Conservation (phyloP, 2,888 invertebrate genomes). For the Tholera decimalis region DNA sequence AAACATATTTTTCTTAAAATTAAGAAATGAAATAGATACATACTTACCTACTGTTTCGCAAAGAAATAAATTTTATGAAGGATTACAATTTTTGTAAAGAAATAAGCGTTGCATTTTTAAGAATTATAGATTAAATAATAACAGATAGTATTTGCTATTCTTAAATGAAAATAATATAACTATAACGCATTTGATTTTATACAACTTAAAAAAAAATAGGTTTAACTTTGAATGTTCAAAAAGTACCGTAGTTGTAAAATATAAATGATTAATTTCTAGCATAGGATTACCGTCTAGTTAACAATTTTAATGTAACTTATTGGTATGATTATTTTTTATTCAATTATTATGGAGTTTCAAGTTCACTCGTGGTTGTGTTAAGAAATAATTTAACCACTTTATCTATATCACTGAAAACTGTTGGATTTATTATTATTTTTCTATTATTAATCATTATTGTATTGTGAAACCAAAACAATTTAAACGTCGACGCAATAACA, state of each 20-base stretch:
- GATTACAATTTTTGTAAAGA: constrained; percentile 45
- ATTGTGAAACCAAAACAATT: constrained; percentile 75
- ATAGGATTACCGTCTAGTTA: constrained; percentile 61
- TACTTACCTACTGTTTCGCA: constrained; percentile 45
- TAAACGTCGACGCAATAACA: constrained; percentile 75
- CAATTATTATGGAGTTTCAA: constrained; percentile 63
- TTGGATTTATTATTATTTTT: constrained; percentile 57
- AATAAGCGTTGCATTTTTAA: constrained; percentile 60
- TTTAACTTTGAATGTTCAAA: constrained; percentile 62
- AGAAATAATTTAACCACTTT: constrained; percentile 61
- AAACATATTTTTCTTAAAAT: constrained; percentile 64
- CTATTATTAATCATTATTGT: constrained; percentile 54
- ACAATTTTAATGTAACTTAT: constrained; percentile 61
- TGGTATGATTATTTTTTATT: constrained; percentile 53
- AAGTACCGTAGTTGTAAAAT: constrained; percentile 57
- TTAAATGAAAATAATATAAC: constrained; percentile 48
- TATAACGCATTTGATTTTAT: constrained; percentile 56
- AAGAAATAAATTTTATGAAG: constrained; percentile 46
- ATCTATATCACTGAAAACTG: constrained; percentile 55
- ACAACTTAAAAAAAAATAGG: constrained; percentile 61
- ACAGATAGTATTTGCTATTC: constrained; percentile 49
- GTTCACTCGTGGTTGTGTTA: constrained; percentile 89
- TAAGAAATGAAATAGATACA: constrained; percentile 25
- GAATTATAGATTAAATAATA: constrained; percentile 50
- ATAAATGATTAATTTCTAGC: constrained; percentile 58